These are phyloP conservation scores for Prionailurus bengalensis DNA, from an alignment of 2,113 vertebrate genomes.

Conservation along the genomic window DNA sequence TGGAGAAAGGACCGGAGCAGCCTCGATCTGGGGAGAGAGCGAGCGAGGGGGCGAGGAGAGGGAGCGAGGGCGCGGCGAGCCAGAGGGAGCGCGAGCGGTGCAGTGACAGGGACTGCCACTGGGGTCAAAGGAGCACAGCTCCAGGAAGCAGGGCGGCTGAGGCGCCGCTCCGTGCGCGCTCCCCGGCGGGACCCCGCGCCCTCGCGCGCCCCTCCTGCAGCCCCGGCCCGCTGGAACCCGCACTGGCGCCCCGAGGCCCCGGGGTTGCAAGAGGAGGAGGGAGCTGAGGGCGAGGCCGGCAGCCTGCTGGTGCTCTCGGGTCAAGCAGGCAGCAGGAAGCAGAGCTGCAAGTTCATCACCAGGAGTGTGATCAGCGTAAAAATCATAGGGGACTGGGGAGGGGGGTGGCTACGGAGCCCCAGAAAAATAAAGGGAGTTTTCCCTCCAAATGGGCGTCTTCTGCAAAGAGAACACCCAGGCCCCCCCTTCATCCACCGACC, in stretches of 20 bases:
- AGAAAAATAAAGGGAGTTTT: constrained; percentile 60
- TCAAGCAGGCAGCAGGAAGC: constrained; percentile 79
- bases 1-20: constrained; percentile 76
- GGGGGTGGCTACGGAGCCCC: not conserved
- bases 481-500: constrained; percentile 65
- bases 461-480: constrained; percentile 54
- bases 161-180: constrained; percentile 81
- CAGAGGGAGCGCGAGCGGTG: constrained; percentile 87
- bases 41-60: constrained; percentile 77
- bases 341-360: constrained; percentile 80
- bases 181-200: constrained; percentile 75
- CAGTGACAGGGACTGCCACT: constrained; percentile 95
- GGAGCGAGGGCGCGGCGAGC: constrained; percentile 83
- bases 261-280: constrained; percentile 39
- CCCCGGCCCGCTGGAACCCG: constrained; percentile 76
- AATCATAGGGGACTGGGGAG: constrained; percentile 46
- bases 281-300: constrained; percentile 75
- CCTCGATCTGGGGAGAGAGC: constrained; percentile 77
- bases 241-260: constrained; percentile 64
- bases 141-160: constrained; percentile 89
- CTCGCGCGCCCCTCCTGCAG: constrained; percentile 83
- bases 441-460: constrained; percentile 71
- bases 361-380: constrained; percentile 67
- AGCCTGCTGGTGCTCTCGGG: constrained; percentile 75
- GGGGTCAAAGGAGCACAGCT: constrained; percentile 97